Evolutionary conservation across 1,140 invertebrate species (phyloP).

Genomic region (Zaprionus africanus): DNA sequence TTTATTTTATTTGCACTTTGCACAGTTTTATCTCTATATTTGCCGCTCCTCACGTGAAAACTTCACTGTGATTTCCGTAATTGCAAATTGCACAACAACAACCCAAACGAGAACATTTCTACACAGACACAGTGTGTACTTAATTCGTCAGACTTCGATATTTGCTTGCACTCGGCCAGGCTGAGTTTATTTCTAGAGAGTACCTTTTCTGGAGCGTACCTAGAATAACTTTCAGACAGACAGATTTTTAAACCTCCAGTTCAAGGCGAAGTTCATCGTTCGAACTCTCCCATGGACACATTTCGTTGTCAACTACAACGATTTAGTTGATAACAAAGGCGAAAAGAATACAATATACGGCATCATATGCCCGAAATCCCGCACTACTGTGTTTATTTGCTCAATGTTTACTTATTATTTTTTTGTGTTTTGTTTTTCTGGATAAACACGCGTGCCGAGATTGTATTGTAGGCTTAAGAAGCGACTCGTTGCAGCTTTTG

Average conservation of each 20-base stretch:
- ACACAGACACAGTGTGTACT: neutral
- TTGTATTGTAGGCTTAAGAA: conserved; percentile 12
- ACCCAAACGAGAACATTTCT: neutral
- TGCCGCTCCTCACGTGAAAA: conserved; percentile 32
- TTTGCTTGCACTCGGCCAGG: neutral
- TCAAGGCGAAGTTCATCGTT: conserved; percentile 11
- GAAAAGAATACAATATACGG: conserved; percentile 19
- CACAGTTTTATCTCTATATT: conserved; percentile 32
- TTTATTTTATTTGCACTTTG: conserved; percentile 51
- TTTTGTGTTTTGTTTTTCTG: conserved; percentile 24
- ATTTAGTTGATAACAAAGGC: conserved; percentile 21
- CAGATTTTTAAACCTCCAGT: neutral
- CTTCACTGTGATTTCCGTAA: conserved; percentile 42
- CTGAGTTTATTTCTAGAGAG: neutral
- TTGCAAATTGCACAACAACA: conserved; percentile 41
- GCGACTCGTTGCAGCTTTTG: conserved; percentile 14
- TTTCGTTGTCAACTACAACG: conserved; percentile 29
- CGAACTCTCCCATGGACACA: conserved; percentile 37
- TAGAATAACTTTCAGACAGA: neutral
- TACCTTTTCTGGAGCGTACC: neutral
- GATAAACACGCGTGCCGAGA: conserved; percentile 33
- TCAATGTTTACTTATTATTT: conserved; percentile 22
- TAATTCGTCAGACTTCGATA: conserved; percentile 11
- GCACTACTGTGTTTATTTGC: conserved; percentile 37
- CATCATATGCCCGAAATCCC: conserved; percentile 8